Percentiles rank a stretch among this genome's conserved stretches.
These are phyloP conservation scores for Myotis myotis DNA, from an alignment of 2,797 vertebrate genomes.

Conservation along the genomic window DNA sequence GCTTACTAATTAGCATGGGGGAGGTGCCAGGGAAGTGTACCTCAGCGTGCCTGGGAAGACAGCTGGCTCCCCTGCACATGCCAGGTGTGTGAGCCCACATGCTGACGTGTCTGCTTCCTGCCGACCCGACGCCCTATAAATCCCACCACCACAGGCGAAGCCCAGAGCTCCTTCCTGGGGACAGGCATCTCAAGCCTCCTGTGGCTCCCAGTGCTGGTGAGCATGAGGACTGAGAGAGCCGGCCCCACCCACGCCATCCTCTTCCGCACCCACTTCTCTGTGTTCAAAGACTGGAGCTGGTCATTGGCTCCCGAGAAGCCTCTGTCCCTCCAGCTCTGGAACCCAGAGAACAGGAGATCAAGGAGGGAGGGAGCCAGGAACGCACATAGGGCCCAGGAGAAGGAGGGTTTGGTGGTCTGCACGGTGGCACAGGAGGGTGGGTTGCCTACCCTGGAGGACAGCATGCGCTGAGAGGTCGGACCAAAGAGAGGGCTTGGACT, in stretches of 20 bases:
- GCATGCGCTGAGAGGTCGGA: not conserved
- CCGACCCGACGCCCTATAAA: not conserved
- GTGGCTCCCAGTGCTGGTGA: not conserved
- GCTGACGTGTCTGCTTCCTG: not conserved
- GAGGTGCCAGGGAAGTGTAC: constrained; percentile 11
- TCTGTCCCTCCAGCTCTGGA: not conserved
- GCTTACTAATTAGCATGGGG: constrained; percentile 55
- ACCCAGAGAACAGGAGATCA: not conserved
- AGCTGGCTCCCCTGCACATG: not conserved
- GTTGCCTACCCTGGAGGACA: not conserved
- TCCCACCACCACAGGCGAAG: not conserved
- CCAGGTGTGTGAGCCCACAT: not conserved
- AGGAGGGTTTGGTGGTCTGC: not conserved
- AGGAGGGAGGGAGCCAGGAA: not conserved
- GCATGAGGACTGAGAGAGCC: not conserved
- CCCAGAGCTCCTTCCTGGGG: not conserved
- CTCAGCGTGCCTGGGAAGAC: not conserved
- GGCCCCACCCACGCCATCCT: not conserved
- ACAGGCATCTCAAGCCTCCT: not conserved
- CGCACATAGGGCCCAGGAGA: not conserved
- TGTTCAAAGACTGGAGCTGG: not conserved
- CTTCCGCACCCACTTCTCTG: not conserved
- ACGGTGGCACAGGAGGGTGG: not conserved
- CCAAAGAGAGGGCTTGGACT: not conserved
- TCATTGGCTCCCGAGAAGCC: not conserved